Percentiles rank a stretch among this genome's conserved stretches.
These are phyloP conservation scores for Thaleichthys pacificus DNA, from an alignment of 2,797 vertebrate genomes.

Conservation along the genomic window DNA sequence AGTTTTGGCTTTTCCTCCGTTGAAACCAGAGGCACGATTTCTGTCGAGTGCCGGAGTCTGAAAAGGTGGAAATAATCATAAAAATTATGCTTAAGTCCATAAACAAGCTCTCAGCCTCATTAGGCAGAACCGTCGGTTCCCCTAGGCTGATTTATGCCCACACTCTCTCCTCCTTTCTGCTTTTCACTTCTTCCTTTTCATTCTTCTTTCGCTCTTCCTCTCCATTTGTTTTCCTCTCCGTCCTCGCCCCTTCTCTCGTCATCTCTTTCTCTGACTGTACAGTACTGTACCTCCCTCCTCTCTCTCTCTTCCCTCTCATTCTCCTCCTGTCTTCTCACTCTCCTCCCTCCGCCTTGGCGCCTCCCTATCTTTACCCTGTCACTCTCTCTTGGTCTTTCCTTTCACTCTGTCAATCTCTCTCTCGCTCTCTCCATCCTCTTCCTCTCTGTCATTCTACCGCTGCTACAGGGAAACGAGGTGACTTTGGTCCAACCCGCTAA, in stretches of 20 bases:
- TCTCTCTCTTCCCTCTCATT: not conserved
- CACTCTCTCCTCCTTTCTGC: slow-evolving; percentile 30
- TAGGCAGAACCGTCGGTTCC: slow-evolving; percentile 83
- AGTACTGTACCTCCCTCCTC: too few relatives aligned
- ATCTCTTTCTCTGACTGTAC: not conserved
- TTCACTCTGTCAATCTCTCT: not conserved
- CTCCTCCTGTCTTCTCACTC: not conserved
- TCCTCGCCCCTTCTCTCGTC: not conserved
- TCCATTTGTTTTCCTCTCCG: not conserved
- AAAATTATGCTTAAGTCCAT: slow-evolving; percentile 88
- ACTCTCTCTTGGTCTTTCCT: not conserved
- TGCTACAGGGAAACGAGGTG: not conserved
- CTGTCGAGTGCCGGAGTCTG: slow-evolving; percentile 58
- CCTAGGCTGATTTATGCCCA: slow-evolving; percentile 69
- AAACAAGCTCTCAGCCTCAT: slow-evolving; percentile 91
- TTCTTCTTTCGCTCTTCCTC: not conserved
- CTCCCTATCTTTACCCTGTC: not conserved
- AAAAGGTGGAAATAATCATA: slow-evolving; percentile 95
- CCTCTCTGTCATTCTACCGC: not conserved
- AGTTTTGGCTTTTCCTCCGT: slow-evolving; percentile 76
- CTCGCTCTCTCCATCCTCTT: not conserved
- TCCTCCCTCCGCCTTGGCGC: slow-evolving; percentile 14
- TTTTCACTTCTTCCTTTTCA: slow-evolving; percentile 43
- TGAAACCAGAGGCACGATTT: slow-evolving; percentile 74
- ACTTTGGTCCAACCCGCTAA: slow-evolving; percentile 25